phyloP scores from a whole-genome alignment of 1,140 invertebrate species.

The Drosophila paulistorum region DNA sequence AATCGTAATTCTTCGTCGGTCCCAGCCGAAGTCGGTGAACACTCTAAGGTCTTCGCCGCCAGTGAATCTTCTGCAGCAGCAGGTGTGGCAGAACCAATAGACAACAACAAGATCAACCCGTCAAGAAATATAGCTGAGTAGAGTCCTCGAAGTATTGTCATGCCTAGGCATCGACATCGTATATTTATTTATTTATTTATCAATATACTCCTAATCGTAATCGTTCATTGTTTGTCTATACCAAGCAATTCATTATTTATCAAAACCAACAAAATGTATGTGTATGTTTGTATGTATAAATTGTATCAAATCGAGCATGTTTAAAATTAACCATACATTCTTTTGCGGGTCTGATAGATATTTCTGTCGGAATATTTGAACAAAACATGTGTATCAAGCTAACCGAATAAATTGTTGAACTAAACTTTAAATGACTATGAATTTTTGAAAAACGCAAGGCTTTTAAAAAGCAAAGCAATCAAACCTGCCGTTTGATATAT shows the following conservation, averaged over 20 bases:
- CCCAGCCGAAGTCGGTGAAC: background rate
- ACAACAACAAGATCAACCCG: background rate
- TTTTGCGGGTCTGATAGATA: background rate
- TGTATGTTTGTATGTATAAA: slow-evolving; percentile 18
- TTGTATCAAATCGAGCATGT: slow-evolving; percentile 20
- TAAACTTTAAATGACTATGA: background rate
- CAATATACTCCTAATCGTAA: slow-evolving; percentile 19
- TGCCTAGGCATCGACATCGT: background rate
- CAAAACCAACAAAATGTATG: background rate
- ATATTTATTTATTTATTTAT: slow-evolving; percentile 31
- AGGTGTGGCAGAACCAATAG: background rate
- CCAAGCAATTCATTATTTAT: slow-evolving; percentile 15
- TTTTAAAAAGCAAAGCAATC: too few species aligned
- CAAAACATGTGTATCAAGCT: slow-evolving; percentile 12
- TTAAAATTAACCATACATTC: background rate
- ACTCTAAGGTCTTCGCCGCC: background rate
- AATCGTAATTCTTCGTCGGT: background rate
- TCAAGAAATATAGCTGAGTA: slow-evolving; percentile 5
- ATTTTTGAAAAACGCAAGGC: too few species aligned
- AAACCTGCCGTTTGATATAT: too few species aligned
- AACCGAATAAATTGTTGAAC: slow-evolving; percentile 30
- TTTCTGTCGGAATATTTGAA: slow-evolving; percentile 3
- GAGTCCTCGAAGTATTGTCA: background rate
- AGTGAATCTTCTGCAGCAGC: background rate
- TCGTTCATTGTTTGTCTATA: slow-evolving; percentile 21